Evolutionary conservation across 2,113 vertebrate genomes (phyloP), one percentile per base, ranked within the genome.

Genomic region (Astatotilapia flaviijosephi): DNA sequence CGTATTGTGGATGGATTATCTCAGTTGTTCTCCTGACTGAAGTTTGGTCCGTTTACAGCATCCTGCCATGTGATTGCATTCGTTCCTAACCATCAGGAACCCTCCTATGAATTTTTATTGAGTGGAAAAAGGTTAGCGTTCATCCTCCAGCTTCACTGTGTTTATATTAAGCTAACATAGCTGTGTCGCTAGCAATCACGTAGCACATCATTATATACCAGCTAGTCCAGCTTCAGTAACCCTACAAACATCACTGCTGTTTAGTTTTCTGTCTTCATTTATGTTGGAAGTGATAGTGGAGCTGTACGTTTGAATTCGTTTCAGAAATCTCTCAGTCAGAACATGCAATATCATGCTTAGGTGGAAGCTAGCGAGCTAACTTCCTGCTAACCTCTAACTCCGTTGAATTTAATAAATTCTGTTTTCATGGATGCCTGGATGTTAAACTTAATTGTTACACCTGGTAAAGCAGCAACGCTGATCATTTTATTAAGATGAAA

Each of bases 341-440:
- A 45, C 42, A 45, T 45, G 42, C 11, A 6, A 40, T 2, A 12
- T 40, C 5, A 12, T 40, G 5, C 1, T 40, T 40, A 40, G 10
- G 4, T 11, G 3, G 10, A 12, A 40, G 1, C 37, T 40, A 40
- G 10, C 10, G 10, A 12, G 37, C 37, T 40, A 40, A 40, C 37
- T 40, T 12, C 37, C 37, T 40, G 10, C 42, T 45, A 15, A 7
- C 42, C 4, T 45, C 13, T 45, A 45, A 45, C 6, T 14, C 42
- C 0, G 13, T 45, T 45, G 0, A 45, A 45, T 45, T 0, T 4
- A 0, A 45, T 14, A 1, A 14, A 14, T 45, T 0, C 42, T 2
- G 42, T 45, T 45, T 45, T 45, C 42, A 45, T 45, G 42, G 42
- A 45, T 45, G 6, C 6, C 42, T 45, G 42, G 42, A 45, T 45